Evolutionary conservation across 2,888 invertebrate genomes (phyloP).

Genomic region (Mycalesis mineus): DNA sequence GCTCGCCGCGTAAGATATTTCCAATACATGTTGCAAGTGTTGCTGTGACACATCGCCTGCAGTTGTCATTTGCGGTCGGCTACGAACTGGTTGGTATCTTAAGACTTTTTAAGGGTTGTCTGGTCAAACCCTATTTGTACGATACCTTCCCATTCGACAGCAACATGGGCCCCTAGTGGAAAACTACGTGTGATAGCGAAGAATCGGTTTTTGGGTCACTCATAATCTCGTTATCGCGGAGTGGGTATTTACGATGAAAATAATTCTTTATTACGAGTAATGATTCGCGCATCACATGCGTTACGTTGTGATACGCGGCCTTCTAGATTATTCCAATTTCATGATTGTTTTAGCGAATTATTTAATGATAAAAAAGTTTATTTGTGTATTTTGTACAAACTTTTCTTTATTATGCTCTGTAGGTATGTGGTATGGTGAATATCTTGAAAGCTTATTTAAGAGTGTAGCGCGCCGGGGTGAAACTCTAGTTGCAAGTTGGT

Average conservation of each 20-base stretch:
- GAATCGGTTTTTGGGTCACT: slow-evolving; percentile 12
- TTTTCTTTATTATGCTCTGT: too few relatives aligned
- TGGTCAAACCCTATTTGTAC: neutral
- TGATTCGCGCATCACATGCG: neutral
- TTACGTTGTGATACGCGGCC: neutral
- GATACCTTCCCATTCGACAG: neutral
- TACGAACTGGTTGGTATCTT: too few relatives aligned
- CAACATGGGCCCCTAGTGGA: slow-evolving; percentile 11
- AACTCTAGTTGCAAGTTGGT: too few relatives aligned
- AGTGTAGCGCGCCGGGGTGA: too few relatives aligned
- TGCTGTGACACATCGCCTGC: too few relatives aligned
- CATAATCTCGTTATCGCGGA: slow-evolving; percentile 2
- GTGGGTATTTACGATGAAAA: neutral
- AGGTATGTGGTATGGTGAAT: too few relatives aligned
- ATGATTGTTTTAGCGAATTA: neutral
- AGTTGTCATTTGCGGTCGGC: too few relatives aligned
- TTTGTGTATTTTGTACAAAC: too few relatives aligned
- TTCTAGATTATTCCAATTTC: neutral
- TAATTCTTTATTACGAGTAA: neutral
- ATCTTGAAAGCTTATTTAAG: too few relatives aligned
- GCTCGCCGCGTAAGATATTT: too few relatives aligned
- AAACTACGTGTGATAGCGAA: slow-evolving; percentile 7
- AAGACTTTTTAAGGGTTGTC: neutral
- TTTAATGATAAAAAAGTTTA: too few relatives aligned
- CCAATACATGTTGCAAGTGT: too few relatives aligned